phyloP scores from a whole-genome alignment of 2,113 vertebrate genomes.

The Laterallus jamaicensis region DNA sequence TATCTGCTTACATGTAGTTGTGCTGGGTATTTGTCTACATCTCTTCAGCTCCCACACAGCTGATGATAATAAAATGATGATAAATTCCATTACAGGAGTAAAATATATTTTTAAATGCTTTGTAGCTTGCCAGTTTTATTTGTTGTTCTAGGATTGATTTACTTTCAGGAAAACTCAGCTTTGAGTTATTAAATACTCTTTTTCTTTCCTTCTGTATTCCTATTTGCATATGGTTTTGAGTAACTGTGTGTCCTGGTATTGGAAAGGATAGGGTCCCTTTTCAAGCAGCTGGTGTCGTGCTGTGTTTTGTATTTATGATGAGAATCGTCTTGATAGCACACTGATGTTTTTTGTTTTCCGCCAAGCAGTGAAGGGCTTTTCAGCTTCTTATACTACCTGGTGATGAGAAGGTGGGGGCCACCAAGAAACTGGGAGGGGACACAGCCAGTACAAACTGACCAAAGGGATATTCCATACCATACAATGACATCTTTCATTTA shows the following conservation, averaged over 20 bases:
- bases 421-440: no score
- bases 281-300: no score
- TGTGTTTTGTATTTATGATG: no score
- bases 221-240: background rate
- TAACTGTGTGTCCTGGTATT: background rate
- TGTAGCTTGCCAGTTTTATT: background rate
- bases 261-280: no score
- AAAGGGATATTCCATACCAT: no score
- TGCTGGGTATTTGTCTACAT: background rate
- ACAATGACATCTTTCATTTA: no score
- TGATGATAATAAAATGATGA: background rate
- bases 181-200: background rate
- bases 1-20: background rate
- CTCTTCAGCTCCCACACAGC: background rate
- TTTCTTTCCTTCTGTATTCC: background rate
- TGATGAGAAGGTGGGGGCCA: no score
- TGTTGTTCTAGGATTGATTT: background rate
- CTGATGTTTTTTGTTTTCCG: no score
- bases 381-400: no score
- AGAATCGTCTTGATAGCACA: no score
- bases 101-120: background rate
- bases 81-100: background rate
- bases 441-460: no score
- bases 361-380: no score
- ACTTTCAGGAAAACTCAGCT: background rate